Evolutionary conservation across 2,113 vertebrate genomes (phyloP), one percentile per base, ranked within the genome.

Genomic region (Ifrita kowaldi): DNA sequence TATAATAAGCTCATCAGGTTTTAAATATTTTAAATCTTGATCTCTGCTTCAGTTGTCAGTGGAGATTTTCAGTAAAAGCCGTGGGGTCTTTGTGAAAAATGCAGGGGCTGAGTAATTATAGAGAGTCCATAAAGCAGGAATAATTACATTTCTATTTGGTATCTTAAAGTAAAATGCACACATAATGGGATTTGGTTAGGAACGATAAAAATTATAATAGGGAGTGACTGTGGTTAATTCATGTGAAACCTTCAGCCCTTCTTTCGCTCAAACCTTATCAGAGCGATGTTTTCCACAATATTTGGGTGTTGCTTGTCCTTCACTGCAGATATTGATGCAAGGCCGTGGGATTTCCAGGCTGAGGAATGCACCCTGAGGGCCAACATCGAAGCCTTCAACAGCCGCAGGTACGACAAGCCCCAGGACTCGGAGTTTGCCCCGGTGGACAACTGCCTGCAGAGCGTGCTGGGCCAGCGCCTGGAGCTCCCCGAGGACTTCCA

Each of bases 341-440:
- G 99, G 32, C 99, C 99, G 0, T 99, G 99, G 99, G 99, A 99
- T 96, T 99, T 99, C 98, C 99, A 99, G 97, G 99, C 99, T 0
- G 99, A 99, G 96, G 99, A 99, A 84, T 99, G 99, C 70, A 99
- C 99, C 17, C 97, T 99, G 79, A 98, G 99, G 17, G 99, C 99
- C 97, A 98, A 98, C 98, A 99, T 99, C 3, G 99, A 99, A 89
- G 98, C 98, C 84, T 99, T 99, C 95, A 99, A 99, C 96, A 98
- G 98, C 90, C 98, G 99, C 16, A 98, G 99, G 15, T 99, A 99
- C 7, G 99, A 99, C 93, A 98, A 96, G 69, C 95, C 98, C 64
- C 98, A 97, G 62, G 98, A 98, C 49, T 97, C 98, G 0, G 99
- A 99, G 68, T 99, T 99, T 24, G 85, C 98, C 0, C 99, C 99